Evolutionary conservation across 2,113 vertebrate species (phyloP).

Genomic region (Ia io): DNA sequence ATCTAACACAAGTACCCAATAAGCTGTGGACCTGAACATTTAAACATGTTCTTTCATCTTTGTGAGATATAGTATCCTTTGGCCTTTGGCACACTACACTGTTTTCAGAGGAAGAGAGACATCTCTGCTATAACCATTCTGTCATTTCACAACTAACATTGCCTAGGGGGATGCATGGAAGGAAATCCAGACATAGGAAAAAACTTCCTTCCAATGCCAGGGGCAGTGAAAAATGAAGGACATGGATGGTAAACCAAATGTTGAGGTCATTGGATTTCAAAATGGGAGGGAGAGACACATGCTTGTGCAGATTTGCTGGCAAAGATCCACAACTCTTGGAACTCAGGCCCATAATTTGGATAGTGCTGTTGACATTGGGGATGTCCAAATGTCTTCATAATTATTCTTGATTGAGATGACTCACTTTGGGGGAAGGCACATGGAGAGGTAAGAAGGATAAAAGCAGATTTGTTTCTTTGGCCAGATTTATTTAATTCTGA

Average conservation of each 20-base stretch:
- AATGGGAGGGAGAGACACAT: background rate
- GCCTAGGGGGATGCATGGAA: background rate
- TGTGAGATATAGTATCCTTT: background rate
- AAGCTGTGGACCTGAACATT: background rate
- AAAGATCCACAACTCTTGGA: background rate
- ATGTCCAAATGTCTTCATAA: background rate
- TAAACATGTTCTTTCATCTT: background rate
- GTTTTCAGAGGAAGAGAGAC: background rate
- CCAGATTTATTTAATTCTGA: background rate
- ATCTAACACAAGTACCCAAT: background rate
- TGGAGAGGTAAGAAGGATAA: background rate
- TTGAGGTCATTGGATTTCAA: slow-evolving; percentile 4
- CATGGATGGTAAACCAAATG: background rate
- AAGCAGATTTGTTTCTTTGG: background rate
- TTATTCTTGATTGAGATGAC: background rate
- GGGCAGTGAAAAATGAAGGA: slow-evolving; percentile 37
- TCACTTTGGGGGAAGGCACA: background rate
- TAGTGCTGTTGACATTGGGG: background rate
- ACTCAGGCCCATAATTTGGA: background rate
- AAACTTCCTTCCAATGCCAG: background rate
- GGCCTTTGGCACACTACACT: background rate
- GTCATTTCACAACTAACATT: background rate
- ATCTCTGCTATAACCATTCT: background rate
- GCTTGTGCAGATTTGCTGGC: background rate
- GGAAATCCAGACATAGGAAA: background rate